These are phyloP conservation scores for Blastobasis lacticolella DNA, from an alignment of 2,888 invertebrate species.

Conservation along the genomic window DNA sequence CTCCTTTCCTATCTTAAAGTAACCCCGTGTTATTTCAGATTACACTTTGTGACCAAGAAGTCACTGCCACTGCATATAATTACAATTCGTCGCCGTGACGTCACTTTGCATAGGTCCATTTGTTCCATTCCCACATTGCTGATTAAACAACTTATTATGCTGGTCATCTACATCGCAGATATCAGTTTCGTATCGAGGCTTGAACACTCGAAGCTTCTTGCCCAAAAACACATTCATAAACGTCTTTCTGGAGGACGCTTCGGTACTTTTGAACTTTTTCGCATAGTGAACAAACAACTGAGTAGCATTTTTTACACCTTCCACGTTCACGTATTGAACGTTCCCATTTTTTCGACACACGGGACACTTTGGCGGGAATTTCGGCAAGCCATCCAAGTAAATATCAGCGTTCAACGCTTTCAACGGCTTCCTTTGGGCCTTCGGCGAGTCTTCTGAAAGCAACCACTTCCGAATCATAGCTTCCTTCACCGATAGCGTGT, in stretches of 20 bases:
- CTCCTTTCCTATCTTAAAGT: no score
- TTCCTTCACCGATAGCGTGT: constrained; percentile 49
- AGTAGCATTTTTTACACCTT: constrained; percentile 36
- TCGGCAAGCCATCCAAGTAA: constrained; percentile 42
- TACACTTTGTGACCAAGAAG: no score
- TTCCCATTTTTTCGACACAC: constrained; percentile 22
- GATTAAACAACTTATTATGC: constrained; percentile 29
- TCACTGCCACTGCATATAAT: constrained; percentile 5
- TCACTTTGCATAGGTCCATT: neutral
- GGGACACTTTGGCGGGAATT: constrained; percentile 33
- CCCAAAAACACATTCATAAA: constrained; percentile 35
- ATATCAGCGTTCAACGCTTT: constrained; percentile 35
- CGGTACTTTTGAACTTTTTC: constrained; percentile 27
- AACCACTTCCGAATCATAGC: constrained; percentile 49
- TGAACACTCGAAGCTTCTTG: constrained; percentile 44
- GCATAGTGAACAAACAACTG: constrained; percentile 42
- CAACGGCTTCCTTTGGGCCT: constrained; percentile 26
- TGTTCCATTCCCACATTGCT: no score
- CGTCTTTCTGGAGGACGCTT: constrained; percentile 37
- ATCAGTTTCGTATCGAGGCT: constrained; percentile 40
- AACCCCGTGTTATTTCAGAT: no score
- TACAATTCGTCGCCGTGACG: constrained; percentile 1
- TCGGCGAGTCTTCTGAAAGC: constrained; percentile 20
- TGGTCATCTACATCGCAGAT: constrained; percentile 35
- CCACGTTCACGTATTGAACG: constrained; percentile 31